Percentiles rank a stretch among this genome's conserved stretches.
Evolutionary conservation across 2,888 invertebrate species (phyloP).

Genomic region (Gibbula magus): DNA sequence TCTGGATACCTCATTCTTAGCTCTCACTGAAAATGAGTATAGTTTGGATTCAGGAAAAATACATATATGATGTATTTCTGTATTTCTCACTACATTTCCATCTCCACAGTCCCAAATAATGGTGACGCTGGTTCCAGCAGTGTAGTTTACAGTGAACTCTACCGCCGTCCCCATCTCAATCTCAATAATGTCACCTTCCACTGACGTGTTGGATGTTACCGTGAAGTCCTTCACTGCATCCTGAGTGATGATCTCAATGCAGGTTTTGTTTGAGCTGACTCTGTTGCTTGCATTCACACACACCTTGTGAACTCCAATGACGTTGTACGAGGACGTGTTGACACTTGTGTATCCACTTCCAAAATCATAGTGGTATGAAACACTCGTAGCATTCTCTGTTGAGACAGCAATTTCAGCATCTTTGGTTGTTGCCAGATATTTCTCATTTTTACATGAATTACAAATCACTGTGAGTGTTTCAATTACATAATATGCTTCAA

Average conservation of each 20-base stretch:
- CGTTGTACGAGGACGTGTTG: neutral
- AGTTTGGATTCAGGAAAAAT: slow-evolving; percentile 30
- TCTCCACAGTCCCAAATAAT: slow-evolving; percentile 29
- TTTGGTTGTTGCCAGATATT: neutral
- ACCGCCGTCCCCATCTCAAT: slow-evolving; percentile 15
- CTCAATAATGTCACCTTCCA: slow-evolving; percentile 24
- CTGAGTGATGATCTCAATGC: slow-evolving; percentile 43
- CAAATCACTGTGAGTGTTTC: slow-evolving; percentile 32
- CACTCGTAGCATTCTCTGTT: neutral
- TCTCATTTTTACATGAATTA: slow-evolving; percentile 32
- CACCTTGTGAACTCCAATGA: slow-evolving; percentile 32
- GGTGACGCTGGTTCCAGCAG: slow-evolving; percentile 26
- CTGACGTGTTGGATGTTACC: slow-evolving; percentile 37
- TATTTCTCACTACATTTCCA: neutral
- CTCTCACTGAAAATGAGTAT: slow-evolving; percentile 36
- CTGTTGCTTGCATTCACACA: slow-evolving; percentile 35
- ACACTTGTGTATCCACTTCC: neutral
- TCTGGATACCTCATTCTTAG: slow-evolving; percentile 41
- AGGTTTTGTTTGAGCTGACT: slow-evolving; percentile 36
- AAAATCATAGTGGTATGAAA: neutral
- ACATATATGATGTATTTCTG: slow-evolving; percentile 21
- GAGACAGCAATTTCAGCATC: neutral
- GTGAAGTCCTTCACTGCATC: slow-evolving; percentile 35
- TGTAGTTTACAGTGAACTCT: neutral
- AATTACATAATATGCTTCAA: slow-evolving; percentile 46